Evolutionary conservation across 2,888 invertebrate species (phyloP), one percentile per base, ranked within the genome.

Genomic region (Stenodema calcarata): DNA sequence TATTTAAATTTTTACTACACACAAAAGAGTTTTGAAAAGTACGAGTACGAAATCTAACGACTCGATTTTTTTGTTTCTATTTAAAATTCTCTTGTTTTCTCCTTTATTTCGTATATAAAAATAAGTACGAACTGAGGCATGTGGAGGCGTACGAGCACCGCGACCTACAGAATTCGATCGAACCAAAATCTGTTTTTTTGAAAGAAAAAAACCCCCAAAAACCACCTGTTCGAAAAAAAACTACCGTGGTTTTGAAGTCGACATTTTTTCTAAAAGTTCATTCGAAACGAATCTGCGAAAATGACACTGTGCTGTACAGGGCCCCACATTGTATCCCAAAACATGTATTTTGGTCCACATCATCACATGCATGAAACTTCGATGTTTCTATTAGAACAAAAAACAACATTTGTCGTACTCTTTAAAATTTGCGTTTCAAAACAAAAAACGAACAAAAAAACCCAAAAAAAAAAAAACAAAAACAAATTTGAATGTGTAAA

Each of bases 341-440:
- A 47, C 75, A 73, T 75, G 18, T 88, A 85, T 88, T 88, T 89
- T 89, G 89, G 89, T 89, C 89, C 89, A 87, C 89, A 88, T 87
- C 88, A 89, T 89, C 89, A 89, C 89, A 88, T 89, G 88, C 88
- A 87, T 88, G 87, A 88, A 86, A 88, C 87, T 89, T 89, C 89
- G 89, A 89, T 89, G 89, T 89, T 88, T 88, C 88, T 86, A 86
- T 87, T 23, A 83, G 73, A 86, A 62, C 78, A 6, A 28, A 73
- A 70, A 70, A 70, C n/a, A n/a, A n/a, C n/a, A 73, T 16, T 70
- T 50, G 50, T 50, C 50, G 50, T 50, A 50, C 50, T 50, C n/a
- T 23, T 23, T n/a, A 42, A 30, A 79, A 81, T 70, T 6, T 16
- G 35, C 6, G 4, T 44, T 44, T 44, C 27, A 44, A 35, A 75